Base-by-base conservation (phyloP, 2,797 vertebrate genomes). In the Arctocebus calabarensis region DNA sequence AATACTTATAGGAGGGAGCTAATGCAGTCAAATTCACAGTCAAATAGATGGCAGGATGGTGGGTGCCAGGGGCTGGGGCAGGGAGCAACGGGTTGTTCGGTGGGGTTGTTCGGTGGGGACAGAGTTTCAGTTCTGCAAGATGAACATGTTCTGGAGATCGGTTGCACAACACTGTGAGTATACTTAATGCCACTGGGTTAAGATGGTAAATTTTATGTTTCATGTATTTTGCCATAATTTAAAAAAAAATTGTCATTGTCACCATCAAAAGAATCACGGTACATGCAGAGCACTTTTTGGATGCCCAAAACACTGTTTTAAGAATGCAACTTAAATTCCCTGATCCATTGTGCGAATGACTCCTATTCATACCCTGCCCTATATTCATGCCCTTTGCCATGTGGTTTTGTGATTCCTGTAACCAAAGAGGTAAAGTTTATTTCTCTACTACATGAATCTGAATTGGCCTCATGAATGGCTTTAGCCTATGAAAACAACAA, bases 71-170 rank as follows among this genome's bases (percentile, higher is more conserved):
- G n/a, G 32, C 25, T 0, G 7, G 6, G 10, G n/a, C 23, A 20
- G 4, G 6, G 5, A 5, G 6, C 2, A 6, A 1, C 1, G 20
- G 52, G n/a, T n/a, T n/a, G n/a, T n/a, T n/a, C n/a, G n/a, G n/a
- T n/a, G 59, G 62, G 2, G 19, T 3, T 3, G 55, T 22, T 32
- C 14, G 0, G 0, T 2, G 20, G 62, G 62, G 8, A 22, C 48
- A 17, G 77, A 23, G 27, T 40, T 78, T 57, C 19, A 1, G 55
- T 34, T 37, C 22, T 52, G 64, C n/a, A 12, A 12, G 32, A 48
- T 70, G 74, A 48, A 23, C 13, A 32, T 0, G 8, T 29, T 45
- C 68, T 0, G 9, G 48, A 59, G 59, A 3, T 10, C 1, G 7
- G 32, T 7, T 52, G n/a, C 32, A 10, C 37, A 29, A 11, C 27